Conservation (phyloP, 2,113 vertebrate genomes). For the Pagrus major region DNA sequence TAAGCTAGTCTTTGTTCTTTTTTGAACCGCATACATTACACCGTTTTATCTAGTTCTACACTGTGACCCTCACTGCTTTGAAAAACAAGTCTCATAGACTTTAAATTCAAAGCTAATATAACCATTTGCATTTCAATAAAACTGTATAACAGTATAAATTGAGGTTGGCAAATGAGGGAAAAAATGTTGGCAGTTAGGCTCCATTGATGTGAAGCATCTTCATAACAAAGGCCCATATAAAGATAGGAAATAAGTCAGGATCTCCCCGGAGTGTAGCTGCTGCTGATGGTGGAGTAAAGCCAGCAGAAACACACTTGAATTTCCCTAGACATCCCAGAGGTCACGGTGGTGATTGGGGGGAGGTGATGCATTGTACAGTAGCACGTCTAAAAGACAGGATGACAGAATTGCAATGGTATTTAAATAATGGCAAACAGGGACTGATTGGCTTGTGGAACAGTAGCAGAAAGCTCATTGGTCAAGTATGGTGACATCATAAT, state of each 20-base stretch:
- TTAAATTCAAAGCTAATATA: slow-evolving; percentile 1
- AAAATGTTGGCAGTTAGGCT: too few species aligned
- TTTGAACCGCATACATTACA: background rate
- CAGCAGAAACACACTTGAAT: background rate
- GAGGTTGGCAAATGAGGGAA: background rate
- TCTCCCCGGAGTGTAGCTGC: background rate
- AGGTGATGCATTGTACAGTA: background rate
- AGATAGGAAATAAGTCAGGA: background rate
- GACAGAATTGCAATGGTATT: background rate
- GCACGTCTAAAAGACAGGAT: background rate
- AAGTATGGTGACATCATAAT: background rate
- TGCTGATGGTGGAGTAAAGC: background rate
- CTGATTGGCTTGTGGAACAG: background rate
- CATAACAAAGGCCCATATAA: background rate
- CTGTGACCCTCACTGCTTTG: background rate
- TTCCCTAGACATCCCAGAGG: too few species aligned
- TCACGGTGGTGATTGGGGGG: background rate
- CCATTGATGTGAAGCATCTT: background rate
- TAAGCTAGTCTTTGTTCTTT: slow-evolving; percentile 19
- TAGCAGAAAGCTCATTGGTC: background rate
- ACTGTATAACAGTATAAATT: background rate
- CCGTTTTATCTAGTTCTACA: background rate
- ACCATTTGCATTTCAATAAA: background rate
- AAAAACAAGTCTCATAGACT: background rate
- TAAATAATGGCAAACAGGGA: background rate